Base-by-base conservation (phyloP, 2,888 invertebrate genomes). In the Phaonia tiefii region DNA sequence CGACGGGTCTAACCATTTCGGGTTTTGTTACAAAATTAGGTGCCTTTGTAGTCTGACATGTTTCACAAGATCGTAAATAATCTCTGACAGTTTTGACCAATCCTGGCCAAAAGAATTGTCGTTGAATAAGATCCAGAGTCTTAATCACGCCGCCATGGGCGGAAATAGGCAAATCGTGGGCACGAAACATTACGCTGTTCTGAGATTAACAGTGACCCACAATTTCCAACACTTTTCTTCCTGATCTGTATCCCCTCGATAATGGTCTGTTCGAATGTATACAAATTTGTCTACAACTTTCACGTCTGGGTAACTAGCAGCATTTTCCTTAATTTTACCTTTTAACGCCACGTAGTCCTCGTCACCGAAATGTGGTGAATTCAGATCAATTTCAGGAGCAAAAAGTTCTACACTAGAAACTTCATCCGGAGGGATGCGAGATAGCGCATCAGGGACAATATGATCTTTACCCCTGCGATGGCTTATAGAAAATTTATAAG, bases 291-390 rank as follows among this genome's bases (percentile, higher is more conserved):
- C 80, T 1, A 78, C 2, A 0, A 80, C 54, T 22, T 79, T 78
- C 0, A 81, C 10, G 22, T 84, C 80, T 0, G 83, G 81, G 0
- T 80, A 67, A 17, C 72, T 77, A 3, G 58, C 2, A 17, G 20
- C 37, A 10, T 81, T 63, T 15, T 4, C 22, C 0, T 4, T 37
- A 2, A 58, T 11, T 58, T 58, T 58, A 2, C 11, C n/a, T 37
- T 15, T 0, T 86, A 86, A 31, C 83, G 84, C 25, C 87, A 81
- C 79, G 87, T 86, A 11, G 31, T 46, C 8, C 75, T 71, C 31
- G 8, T 31, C 31, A 5, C 3, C 3, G 8, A 31, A 31, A 31
- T 31, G 31, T 31, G 31, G 3, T 31, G 31, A 31, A 31, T 31
- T 8, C 8, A 31, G 8, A 31, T 31, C 31, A 5, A 31, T 31